Percentiles rank a stretch among this genome's conserved stretches.
These are phyloP conservation scores for Drosophila funebris DNA, from an alignment of 1,140 invertebrate genomes.

Conservation along the genomic window DNA sequence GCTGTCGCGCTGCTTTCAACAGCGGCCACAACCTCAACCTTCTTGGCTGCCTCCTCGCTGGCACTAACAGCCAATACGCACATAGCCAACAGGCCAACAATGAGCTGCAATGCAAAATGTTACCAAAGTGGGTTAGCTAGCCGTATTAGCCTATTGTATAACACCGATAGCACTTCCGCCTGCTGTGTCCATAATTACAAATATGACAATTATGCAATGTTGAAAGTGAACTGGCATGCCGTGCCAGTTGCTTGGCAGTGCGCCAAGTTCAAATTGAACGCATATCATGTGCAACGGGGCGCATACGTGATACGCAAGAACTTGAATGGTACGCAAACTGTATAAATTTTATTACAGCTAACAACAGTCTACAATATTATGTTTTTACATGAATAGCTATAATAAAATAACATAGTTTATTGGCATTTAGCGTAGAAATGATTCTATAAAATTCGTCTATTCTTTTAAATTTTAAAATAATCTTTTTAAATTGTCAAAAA, in stretches of 20 bases:
- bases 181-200: slow-evolving; percentile 60
- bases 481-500: too few species aligned
- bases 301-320: slow-evolving; percentile 60
- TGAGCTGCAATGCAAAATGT: slow-evolving; percentile 62
- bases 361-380: background rate
- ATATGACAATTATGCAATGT: slow-evolving; percentile 77
- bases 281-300: slow-evolving; percentile 36
- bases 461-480: too few species aligned
- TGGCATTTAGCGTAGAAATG: too few species aligned
- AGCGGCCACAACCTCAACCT: slow-evolving; percentile 72
- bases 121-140: slow-evolving; percentile 44
- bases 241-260: slow-evolving; percentile 32
- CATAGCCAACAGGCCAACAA: slow-evolving; percentile 85
- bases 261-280: slow-evolving; percentile 61
- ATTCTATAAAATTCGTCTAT: too few species aligned
- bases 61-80: slow-evolving; percentile 78
- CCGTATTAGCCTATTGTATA: slow-evolving; percentile 44
- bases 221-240: slow-evolving; percentile 35
- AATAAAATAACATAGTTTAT: too few species aligned
- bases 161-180: slow-evolving; percentile 46
- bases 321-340: slow-evolving; percentile 5
- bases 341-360: background rate
- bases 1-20: slow-evolving; percentile 63
- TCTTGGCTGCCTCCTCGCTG: slow-evolving; percentile 84
- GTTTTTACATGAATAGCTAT: too few species aligned